Evolutionary conservation across 2,888 invertebrate genomes (phyloP), one percentile per base, ranked within the genome.

Genomic region (Athalia cordata): DNA sequence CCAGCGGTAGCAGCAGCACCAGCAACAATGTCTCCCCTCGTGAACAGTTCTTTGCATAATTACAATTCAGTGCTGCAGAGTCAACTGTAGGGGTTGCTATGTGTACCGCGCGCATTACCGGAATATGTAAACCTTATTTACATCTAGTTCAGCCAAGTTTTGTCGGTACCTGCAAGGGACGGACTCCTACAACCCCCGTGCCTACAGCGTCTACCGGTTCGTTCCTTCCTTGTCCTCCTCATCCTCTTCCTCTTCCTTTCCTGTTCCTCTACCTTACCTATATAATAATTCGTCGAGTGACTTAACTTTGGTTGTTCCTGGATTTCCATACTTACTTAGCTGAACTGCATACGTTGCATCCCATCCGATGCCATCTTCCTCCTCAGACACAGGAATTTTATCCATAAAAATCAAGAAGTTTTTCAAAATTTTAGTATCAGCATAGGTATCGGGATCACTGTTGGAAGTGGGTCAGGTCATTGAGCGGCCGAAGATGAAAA

Each of bases 121-220:
- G 82, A 84, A 84, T 83, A 84, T 81, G 78, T 82, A 84, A 82
- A 81, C 82, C 81, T 81, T 83, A 83, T 85, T 84, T 84, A 84
- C 83, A 84, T 83, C 80, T 50, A 82, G 83, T 82, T 83, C 77
- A 29, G 72, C 49, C 61, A 78, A 81, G 79, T 79, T 79, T 80
- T 65, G 75, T 77, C 66, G 65, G 29, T 75, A 75, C 75, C 72
- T 75, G 64, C 75, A 47, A 47, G 29, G 11, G 57, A 59, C 72
- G 45, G 29, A 29, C 29, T 2, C 29, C 29, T 29, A 29, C 29
- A 29, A 29, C 29, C 29, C 29, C 29, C 29, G 29, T 29, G 29
- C 29, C 29, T 29, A 29, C 29, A 29, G 72, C 55, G 72, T 72
- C 59, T 57, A 9, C 62, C 50, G 57, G 59, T n/a, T 67, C n/a